These are phyloP conservation scores for Erebia epiphron DNA, from an alignment of 2,888 invertebrate species.

Conservation along the genomic window DNA sequence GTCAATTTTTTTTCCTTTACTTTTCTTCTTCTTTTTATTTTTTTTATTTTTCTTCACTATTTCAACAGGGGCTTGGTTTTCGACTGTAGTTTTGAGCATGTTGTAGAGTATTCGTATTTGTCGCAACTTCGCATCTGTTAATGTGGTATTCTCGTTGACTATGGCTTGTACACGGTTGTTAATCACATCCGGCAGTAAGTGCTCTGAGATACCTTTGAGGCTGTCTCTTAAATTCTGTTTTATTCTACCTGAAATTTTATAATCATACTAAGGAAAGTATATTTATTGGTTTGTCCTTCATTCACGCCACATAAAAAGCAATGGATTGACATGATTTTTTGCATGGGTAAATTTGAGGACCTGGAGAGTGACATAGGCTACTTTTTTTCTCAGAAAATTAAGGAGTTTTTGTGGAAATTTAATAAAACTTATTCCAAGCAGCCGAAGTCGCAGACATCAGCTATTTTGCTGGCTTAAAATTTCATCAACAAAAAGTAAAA, in stretches of 20 bases:
- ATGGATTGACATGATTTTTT: no score
- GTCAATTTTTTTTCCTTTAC: constrained; percentile 26
- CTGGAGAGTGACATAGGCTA: no score
- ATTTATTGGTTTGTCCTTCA: no score
- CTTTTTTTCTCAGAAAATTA: no score
- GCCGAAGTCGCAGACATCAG: no score
- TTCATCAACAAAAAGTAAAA: no score
- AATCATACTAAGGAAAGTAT: no score
- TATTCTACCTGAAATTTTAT: constrained; percentile 61
- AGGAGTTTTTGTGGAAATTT: no score
- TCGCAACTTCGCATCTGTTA: constrained; percentile 61
- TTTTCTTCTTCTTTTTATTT: constrained; percentile 38
- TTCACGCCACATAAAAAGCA: no score
- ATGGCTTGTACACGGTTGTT: constrained; percentile 61
- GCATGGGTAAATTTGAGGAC: no score
- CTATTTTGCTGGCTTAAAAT: no score
- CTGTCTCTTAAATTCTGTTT: constrained; percentile 60
- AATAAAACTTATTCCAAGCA: no score
- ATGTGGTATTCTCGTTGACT: constrained; percentile 47
- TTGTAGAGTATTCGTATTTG: constrained; percentile 69
- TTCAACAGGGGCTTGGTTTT: constrained; percentile 19
- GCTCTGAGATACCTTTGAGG: constrained; percentile 58
- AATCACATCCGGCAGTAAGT: constrained; percentile 64
- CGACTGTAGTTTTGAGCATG: constrained; percentile 59
- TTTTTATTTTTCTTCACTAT: constrained; percentile 42